phyloP scores from a whole-genome alignment of 2,888 invertebrate species.

The Chymomyza caudatula region DNA sequence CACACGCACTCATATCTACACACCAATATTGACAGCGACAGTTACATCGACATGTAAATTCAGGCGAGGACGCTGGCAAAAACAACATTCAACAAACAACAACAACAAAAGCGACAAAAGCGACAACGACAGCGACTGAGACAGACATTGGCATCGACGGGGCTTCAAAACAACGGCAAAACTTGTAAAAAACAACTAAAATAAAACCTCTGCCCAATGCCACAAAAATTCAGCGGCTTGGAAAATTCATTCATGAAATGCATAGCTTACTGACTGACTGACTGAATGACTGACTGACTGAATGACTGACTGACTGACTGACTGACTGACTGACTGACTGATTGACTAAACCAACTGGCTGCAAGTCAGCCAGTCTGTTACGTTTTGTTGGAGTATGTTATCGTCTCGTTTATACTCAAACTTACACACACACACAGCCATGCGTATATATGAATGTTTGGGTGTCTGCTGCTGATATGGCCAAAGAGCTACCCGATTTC shows the following conservation, averaged over 20 bases:
- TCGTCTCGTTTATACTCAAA: too few relatives aligned
- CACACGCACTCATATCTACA: neutral
- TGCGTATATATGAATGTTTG: neutral
- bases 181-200: neutral
- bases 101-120: neutral
- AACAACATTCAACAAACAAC: neutral
- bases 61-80: too few relatives aligned
- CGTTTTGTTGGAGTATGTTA: too few relatives aligned
- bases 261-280: neutral
- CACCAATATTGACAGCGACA: neutral
- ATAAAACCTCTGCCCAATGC: conserved; percentile 4
- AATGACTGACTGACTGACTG: too few relatives aligned
- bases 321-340: too few relatives aligned
- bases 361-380: neutral
- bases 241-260: conserved; percentile 32
- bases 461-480: neutral
- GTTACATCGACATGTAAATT: neutral
- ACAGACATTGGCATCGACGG: neutral
- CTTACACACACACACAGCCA: neutral
- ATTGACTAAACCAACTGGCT: neutral
- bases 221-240: conserved; percentile 22
- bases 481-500: neutral
- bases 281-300: neutral
- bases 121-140: too few relatives aligned
- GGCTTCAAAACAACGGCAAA: neutral